Conservation (phyloP, 2,113 vertebrate genomes). For the Ramphastos sulfuratus region DNA sequence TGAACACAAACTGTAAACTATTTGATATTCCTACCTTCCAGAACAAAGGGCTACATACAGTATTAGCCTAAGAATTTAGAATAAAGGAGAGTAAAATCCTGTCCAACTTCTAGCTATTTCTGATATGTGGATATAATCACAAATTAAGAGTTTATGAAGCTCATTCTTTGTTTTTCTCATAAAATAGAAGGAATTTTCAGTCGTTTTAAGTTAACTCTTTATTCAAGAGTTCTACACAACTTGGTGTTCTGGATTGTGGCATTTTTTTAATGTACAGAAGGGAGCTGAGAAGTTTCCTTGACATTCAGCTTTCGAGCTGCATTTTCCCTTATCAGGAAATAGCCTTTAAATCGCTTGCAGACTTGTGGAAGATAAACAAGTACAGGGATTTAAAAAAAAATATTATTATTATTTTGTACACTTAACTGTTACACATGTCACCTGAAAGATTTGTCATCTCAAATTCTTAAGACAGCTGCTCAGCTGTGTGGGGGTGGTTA, state of each 20-base stretch:
- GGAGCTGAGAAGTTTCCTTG: neutral
- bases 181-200: neutral
- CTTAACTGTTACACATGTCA: neutral
- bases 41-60: neutral
- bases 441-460: neutral
- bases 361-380: neutral
- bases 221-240: neutral
- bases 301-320: neutral
- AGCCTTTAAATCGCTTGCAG: neutral
- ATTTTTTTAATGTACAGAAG: neutral
- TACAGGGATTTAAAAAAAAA: too few species aligned
- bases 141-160: neutral
- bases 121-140: neutral
- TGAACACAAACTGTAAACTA: accelerated
- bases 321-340: neutral
- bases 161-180: neutral
- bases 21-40: neutral
- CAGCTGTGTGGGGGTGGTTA: neutral
- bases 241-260: accelerated
- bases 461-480: neutral
- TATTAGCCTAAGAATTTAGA: neutral
- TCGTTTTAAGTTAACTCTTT: neutral
- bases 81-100: neutral
- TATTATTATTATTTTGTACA: neutral
- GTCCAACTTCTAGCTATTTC: neutral